These are phyloP conservation scores for Misgurnus mizolepis DNA, from an alignment of 2,113 vertebrate genomes.

Conservation along the genomic window DNA sequence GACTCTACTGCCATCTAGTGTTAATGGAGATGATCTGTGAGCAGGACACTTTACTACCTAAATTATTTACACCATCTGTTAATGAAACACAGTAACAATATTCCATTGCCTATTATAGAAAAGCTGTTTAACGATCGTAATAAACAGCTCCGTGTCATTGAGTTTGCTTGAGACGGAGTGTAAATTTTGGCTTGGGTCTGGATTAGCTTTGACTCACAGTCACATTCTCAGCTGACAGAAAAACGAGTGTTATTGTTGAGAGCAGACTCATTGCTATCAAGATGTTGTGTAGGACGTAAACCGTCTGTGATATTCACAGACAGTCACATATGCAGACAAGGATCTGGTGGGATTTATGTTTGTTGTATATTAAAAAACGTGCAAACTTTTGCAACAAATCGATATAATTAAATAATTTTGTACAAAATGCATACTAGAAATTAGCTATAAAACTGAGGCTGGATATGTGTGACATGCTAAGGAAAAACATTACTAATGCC, in stretches of 20 bases:
- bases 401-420: no score
- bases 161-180: constrained; percentile 61
- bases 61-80: constrained; percentile 67
- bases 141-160: constrained; percentile 64
- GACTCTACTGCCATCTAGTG: constrained; percentile 38
- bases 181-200: constrained; percentile 63
- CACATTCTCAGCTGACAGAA: constrained; percentile 59
- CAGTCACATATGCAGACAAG: constrained; percentile 62
- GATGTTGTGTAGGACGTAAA: constrained; percentile 64
- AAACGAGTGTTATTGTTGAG: constrained; percentile 67
- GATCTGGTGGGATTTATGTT: constrained; percentile 66
- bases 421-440: no score
- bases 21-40: no score
- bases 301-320: constrained; percentile 51
- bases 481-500: no score
- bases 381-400: no score
- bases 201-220: constrained; percentile 63
- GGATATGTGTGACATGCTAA: no score
- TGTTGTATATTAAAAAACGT: not conserved
- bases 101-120: constrained; percentile 76
- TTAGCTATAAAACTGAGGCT: no score
- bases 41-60: no score
- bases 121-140: constrained; percentile 58
- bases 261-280: constrained; percentile 66
- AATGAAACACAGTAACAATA: constrained; percentile 65